Percentiles rank a stretch among this genome's conserved stretches.
Conservation (phyloP, 2,888 invertebrate genomes). For the Cryptosula pallasiana region DNA sequence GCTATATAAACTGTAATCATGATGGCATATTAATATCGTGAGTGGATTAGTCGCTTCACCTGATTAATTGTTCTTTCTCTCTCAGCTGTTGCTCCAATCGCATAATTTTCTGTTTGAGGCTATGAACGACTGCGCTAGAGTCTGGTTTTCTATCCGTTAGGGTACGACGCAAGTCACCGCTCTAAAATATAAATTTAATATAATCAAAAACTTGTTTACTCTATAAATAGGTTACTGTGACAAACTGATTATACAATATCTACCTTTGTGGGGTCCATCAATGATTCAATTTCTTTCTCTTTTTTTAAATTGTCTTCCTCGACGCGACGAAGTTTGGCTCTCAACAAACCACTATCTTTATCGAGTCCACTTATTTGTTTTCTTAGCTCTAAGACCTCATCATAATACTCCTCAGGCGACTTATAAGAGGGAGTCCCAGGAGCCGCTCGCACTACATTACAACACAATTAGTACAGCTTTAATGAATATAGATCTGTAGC, state of each 20-base stretch:
- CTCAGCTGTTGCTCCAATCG: conserved; percentile 49
- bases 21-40: too few species aligned
- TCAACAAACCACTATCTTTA: conserved; percentile 46
- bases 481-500: too few species aligned
- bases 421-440: conserved; percentile 48
- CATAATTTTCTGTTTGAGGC: conserved; percentile 50
- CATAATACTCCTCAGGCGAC: conserved; percentile 51
- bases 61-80: conserved; percentile 45
- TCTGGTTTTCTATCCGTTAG: conserved; percentile 47
- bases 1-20: too few species aligned
- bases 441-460: conserved; percentile 37
- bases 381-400: conserved; percentile 47
- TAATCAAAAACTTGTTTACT: too few species aligned
- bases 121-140: conserved; percentile 46
- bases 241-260: too few species aligned
- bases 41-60: too few species aligned
- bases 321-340: conserved; percentile 46
- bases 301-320: conserved; percentile 53
- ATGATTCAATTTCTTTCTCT: conserved; percentile 48
- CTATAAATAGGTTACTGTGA: too few species aligned
- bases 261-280: conserved; percentile 43
- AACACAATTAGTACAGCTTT: too few species aligned
- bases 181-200: too few species aligned
- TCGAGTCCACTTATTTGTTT: conserved; percentile 47
- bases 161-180: conserved; percentile 47